A percentile compares a stretch with the other conserved stretches of the same genome.
Conservation (phyloP, 2,797 vertebrate species). For the Channallabes apus region DNA sequence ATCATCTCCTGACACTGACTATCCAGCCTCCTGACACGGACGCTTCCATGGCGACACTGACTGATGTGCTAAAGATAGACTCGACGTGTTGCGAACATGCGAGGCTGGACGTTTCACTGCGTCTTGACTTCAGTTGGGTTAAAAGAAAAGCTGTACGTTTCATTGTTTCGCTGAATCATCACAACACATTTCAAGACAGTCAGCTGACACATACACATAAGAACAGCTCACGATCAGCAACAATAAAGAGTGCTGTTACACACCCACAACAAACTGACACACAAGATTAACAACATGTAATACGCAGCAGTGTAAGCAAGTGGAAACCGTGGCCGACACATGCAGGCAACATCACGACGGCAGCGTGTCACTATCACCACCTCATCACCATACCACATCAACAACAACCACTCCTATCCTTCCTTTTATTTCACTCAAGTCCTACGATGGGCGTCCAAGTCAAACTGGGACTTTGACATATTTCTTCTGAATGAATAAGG, state of each 20-base stretch:
- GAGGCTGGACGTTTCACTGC: neutral
- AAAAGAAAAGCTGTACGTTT: slow-evolving; percentile 29
- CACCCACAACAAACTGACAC: slow-evolving; percentile 44
- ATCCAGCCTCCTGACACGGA: neutral
- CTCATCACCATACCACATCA: slow-evolving; percentile 16
- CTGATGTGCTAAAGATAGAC: neutral
- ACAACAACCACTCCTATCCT: neutral
- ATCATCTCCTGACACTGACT: neutral
- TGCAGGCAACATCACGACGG: slow-evolving; percentile 65
- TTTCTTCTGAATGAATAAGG: too few relatives aligned
- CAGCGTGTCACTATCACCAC: slow-evolving; percentile 26
- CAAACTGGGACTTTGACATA: too few relatives aligned
- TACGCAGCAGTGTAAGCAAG: slow-evolving; percentile 50
- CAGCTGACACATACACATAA: neutral
- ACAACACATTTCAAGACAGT: neutral
- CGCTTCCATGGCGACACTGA: neutral
- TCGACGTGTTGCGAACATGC: neutral
- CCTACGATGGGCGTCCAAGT: neutral
- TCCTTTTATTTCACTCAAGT: neutral
- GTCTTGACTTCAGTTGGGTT: neutral
- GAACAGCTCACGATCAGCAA: neutral
- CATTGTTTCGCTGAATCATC: slow-evolving; percentile 2
- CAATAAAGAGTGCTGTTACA: slow-evolving; percentile 18
- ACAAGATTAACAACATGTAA: slow-evolving; percentile 39
- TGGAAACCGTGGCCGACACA: slow-evolving; percentile 63